Base-by-base conservation (phyloP, 2,888 invertebrate genomes). In the Phortica okadai region DNA sequence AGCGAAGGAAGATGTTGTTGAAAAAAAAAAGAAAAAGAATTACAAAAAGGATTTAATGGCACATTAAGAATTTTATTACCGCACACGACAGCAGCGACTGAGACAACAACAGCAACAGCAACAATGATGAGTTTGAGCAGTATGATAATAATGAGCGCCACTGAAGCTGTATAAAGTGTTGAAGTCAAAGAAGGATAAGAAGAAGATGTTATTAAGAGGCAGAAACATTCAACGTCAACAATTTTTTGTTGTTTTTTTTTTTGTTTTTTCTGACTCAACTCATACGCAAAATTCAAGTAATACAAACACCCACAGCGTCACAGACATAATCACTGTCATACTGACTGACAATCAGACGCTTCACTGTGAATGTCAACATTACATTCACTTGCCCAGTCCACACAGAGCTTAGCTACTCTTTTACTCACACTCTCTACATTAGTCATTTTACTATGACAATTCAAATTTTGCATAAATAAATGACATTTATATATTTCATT, bases 41-140 rank as follows among this genome's bases (percentile, higher is more conserved):
- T 11, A 62, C 45, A 50, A 50, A 54, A 89, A 89, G 89, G 89
- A 90, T 89, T 90, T 90, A 90, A 90, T 90, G 90, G 90, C 88
- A 89, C 90, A 90, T 90, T 90, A 90, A 89, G 87, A 89, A 89
- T 90, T 90, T 90, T 90, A 90, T 90, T 90, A 87, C 89, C 87
- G 81, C 86, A 83, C 82, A 70, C 21, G 73, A 41, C 67, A 73
- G 42, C 74, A 76, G 44, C 45, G 54, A 14, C 62, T 54, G 10
- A 80, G 84, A 77, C 78, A 58, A 50, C 45, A 79, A 75, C 81
- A 82, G 59, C 79, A 80, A 54, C 79, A 80, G 45, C 76, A 78
- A 33, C 59, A 76, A 70, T 64, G 75, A 77, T 69, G 75, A 41
- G 33, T 4, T 33, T 33, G 33, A 33, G 33, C 33, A 33, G 33